These are phyloP conservation scores for Icerya purchasi DNA, from an alignment of 2,888 invertebrate species.

Conservation along the genomic window DNA sequence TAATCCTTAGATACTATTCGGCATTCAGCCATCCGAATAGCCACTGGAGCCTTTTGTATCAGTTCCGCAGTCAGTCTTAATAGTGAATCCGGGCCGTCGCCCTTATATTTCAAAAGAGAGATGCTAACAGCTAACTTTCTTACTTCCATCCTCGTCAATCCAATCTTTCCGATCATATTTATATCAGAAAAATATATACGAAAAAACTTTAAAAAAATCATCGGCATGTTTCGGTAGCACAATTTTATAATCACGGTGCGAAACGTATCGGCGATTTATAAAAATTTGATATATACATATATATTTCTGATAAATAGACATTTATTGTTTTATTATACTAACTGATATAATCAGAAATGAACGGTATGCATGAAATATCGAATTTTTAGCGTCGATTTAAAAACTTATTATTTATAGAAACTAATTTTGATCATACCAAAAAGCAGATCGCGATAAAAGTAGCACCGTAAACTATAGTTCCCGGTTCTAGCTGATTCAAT, in stretches of 20 bases:
- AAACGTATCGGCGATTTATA: too few relatives aligned
- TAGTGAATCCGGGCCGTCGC: neutral
- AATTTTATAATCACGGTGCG: too few relatives aligned
- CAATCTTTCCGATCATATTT: neutral
- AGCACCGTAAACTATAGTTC: constrained; percentile 44
- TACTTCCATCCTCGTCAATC: neutral
- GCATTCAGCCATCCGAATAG: neutral
- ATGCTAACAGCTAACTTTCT: neutral
- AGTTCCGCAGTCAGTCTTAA: neutral
- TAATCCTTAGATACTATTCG: neutral
- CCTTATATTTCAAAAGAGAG: neutral
- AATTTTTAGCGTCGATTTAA: neutral
- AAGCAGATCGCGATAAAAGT: constrained; percentile 44
- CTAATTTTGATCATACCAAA: constrained; percentile 24
- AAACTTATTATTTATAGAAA: neutral
- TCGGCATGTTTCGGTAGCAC: too few relatives aligned
- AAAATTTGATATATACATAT: too few relatives aligned
- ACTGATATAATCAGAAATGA: neutral
- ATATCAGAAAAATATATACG: too few relatives aligned
- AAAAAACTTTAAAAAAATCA: too few relatives aligned
- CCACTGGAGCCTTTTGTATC: neutral
- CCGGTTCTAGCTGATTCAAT: constrained; percentile 44
- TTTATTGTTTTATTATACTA: too few relatives aligned
- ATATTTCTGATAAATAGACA: too few relatives aligned
- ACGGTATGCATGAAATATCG: neutral